These are phyloP conservation scores for Trachelus troglodyta DNA, from an alignment of 2,888 invertebrate genomes.

Conservation along the genomic window DNA sequence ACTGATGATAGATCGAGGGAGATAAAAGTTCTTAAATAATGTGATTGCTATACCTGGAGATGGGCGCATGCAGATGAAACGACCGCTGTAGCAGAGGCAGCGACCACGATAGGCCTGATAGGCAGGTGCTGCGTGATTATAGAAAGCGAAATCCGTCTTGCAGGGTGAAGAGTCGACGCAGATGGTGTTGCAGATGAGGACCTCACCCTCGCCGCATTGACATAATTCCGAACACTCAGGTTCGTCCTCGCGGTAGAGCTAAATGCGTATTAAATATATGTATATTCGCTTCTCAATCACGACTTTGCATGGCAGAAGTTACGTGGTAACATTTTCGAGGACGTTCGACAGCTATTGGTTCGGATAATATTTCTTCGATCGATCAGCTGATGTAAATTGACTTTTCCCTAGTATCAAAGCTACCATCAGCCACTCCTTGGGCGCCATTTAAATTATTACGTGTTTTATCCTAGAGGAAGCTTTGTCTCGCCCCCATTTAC, in stretches of 20 bases:
- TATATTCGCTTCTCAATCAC: not conserved
- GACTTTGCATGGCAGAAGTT: not conserved
- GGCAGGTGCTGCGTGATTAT: conserved; percentile 90
- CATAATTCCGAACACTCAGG: conserved; percentile 92
- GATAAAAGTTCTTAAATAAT: not conserved
- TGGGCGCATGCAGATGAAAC: conserved; percentile 93
- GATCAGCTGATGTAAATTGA: not conserved
- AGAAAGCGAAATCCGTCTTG: conserved; percentile 88
- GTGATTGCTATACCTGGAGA: conserved; percentile 69
- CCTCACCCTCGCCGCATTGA: conserved; percentile 82
- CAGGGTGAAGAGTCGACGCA: conserved; percentile 90
- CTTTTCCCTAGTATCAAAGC: not conserved
- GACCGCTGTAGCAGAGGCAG: conserved; percentile 91
- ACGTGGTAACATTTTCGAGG: not conserved
- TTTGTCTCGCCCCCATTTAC: not conserved
- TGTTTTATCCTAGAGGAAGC: not conserved
- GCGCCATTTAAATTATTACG: not conserved
- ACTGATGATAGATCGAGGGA: not conserved
- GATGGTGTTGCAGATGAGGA: conserved; percentile 87
- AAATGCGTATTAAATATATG: conserved; percentile 38
- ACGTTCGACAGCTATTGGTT: not conserved
- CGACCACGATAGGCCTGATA: conserved; percentile 90
- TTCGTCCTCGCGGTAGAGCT: conserved; percentile 87
- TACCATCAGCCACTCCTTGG: not conserved
- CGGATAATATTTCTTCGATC: not conserved